phyloP scores from a whole-genome alignment of 2,888 invertebrate genomes.

The Sphecodes monilicornis region DNA sequence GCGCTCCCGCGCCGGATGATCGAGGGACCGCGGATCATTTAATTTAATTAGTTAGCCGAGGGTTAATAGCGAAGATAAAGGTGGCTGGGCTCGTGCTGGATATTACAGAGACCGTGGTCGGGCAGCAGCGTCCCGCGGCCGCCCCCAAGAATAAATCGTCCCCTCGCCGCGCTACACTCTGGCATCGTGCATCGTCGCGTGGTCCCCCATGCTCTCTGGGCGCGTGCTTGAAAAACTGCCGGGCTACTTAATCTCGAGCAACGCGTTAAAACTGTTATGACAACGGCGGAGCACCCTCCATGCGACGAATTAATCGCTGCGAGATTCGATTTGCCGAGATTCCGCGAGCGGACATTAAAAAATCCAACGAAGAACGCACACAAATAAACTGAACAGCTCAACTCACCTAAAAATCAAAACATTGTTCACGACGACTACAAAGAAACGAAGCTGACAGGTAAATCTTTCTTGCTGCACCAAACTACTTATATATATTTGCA shows the following conservation, averaged over 20 bases:
- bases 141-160: conserved; percentile 67
- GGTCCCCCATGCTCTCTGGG: conserved; percentile 10
- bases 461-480: background rate
- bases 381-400: background rate
- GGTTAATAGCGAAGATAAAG: conserved; percentile 83
- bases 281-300: background rate
- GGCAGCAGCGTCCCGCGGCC: conserved; percentile 36
- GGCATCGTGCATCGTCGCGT: conserved; percentile 14
- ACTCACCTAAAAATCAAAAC: background rate
- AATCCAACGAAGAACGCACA: background rate
- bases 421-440: too few relatives aligned
- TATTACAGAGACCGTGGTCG: conserved; percentile 73
- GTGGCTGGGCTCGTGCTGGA: conserved; percentile 73
- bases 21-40: conserved; percentile 83
- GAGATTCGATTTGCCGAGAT: background rate
- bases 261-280: conserved; percentile 27
- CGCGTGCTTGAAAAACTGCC: conserved; percentile 46
- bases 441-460: too few relatives aligned
- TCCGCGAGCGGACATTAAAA: background rate
- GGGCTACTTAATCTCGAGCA: conserved; percentile 44
- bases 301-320: background rate
- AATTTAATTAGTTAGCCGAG: conserved; percentile 83
- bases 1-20: conserved; percentile 79
- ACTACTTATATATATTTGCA: too few relatives aligned
- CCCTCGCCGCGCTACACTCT: conserved; percentile 24